These are phyloP conservation scores for Philereme vetulata DNA, from an alignment of 2,888 invertebrate genomes.

Conservation along the genomic window DNA sequence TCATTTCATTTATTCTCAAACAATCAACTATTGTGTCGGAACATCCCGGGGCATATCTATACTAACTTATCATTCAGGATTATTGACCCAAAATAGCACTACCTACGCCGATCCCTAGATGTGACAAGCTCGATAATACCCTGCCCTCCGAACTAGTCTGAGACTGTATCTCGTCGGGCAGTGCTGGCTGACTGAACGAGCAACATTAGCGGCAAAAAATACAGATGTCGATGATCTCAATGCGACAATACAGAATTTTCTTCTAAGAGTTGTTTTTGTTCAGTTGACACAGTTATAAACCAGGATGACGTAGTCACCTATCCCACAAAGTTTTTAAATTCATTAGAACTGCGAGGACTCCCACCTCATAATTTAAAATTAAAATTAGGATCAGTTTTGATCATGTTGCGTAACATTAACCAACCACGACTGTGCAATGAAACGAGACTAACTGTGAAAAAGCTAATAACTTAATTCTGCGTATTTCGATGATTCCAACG, in stretches of 20 bases:
- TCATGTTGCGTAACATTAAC: constrained; percentile 41
- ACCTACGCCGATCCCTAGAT: too few species aligned
- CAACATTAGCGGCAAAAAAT: constrained; percentile 46
- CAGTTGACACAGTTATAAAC: constrained; percentile 44
- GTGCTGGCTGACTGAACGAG: constrained; percentile 46
- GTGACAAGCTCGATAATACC: too few species aligned
- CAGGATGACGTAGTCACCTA: constrained; percentile 46
- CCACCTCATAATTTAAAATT: constrained; percentile 46
- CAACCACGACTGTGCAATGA: constrained; percentile 34
- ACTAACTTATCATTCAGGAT: too few species aligned
- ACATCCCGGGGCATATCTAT: too few species aligned
- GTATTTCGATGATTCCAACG: constrained; percentile 34
- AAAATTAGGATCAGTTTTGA: constrained; percentile 35
- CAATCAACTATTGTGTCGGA: too few species aligned
- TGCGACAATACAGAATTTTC: constrained; percentile 39
- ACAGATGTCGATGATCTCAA: constrained; percentile 40
- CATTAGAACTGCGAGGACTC: constrained; percentile 44
- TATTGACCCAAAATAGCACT: too few species aligned
- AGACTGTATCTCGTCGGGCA: too few species aligned
- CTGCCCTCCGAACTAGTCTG: too few species aligned
- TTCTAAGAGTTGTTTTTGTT: constrained; percentile 41
- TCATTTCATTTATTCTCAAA: too few species aligned
- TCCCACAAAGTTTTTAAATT: constrained; percentile 51
- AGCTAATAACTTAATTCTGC: constrained; percentile 20
- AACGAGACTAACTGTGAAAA: constrained; percentile 16